Percentiles rank a stretch among this genome's conserved stretches.
phyloP scores from a whole-genome alignment of 1,140 invertebrate genomes.

The Drosophila prosaltans region DNA sequence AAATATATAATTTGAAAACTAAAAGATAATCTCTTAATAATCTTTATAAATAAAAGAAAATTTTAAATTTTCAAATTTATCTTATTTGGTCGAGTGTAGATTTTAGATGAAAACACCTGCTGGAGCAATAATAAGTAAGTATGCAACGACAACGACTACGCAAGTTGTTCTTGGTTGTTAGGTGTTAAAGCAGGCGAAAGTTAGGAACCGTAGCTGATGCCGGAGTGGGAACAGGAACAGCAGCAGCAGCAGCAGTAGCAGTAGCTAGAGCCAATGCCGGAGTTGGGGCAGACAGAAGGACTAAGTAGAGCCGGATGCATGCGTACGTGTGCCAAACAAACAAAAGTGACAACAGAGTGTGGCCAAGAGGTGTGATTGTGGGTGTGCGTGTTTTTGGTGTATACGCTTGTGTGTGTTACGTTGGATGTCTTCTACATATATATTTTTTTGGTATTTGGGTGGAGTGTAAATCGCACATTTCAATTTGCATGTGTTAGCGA shows the following conservation, averaged over 20 bases:
- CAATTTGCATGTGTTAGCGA: constrained; percentile 79
- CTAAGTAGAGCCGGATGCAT: constrained; percentile 31
- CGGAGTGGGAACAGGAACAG: not conserved
- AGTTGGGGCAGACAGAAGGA: not conserved
- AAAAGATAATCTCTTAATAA: no score
- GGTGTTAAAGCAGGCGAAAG: constrained; percentile 78
- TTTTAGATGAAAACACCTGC: constrained; percentile 62
- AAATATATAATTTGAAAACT: no score
- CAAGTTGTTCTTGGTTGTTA: constrained; percentile 71
- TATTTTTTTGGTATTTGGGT: not conserved
- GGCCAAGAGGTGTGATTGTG: constrained; percentile 42
- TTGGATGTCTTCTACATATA: no score
- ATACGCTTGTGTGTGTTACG: constrained; percentile 10
- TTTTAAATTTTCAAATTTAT: no score
- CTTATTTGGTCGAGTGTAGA: not conserved
- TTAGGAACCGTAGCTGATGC: constrained; percentile 53
- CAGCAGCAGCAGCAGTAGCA: not conserved
- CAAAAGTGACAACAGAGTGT: constrained; percentile 65
- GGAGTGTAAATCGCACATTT: constrained; percentile 69
- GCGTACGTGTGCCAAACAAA: constrained; percentile 61
- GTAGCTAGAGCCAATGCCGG: not conserved
- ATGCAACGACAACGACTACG: constrained; percentile 41
- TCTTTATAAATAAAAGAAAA: no score
- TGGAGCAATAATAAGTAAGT: constrained; percentile 72
- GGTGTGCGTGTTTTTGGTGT: constrained; percentile 26